Evolutionary conservation across 2,888 invertebrate species (phyloP).

Genomic region (Drosophila anomalata): DNA sequence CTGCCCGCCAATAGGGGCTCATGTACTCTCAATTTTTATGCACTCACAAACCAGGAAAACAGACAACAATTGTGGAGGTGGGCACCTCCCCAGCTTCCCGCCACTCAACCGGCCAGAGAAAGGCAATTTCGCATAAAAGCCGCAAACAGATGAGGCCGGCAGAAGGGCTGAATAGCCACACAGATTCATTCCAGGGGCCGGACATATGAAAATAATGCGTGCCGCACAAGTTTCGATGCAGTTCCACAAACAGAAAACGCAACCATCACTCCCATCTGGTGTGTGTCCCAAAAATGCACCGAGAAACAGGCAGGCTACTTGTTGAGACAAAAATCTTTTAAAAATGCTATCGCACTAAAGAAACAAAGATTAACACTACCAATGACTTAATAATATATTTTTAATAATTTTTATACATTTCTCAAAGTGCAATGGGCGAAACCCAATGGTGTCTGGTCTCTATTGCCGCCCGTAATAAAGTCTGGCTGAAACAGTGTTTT

Average conservation of each 20-base stretch:
- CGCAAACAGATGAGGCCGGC: slow-evolving; percentile 68
- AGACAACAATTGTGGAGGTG: not conserved
- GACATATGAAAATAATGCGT: slow-evolving; percentile 74
- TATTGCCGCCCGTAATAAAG: slow-evolving; percentile 22
- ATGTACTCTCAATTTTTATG: slow-evolving; percentile 2
- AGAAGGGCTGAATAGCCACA: slow-evolving; percentile 49
- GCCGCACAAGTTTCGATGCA: slow-evolving; percentile 51
- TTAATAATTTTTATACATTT: not conserved
- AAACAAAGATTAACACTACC: not conserved
- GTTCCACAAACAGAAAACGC: slow-evolving; percentile 26
- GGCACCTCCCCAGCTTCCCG: not conserved
- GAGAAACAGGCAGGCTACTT: not conserved
- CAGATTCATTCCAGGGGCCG: slow-evolving; percentile 69
- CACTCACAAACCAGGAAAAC: slow-evolving; percentile 11
- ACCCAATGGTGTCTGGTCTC: not conserved
- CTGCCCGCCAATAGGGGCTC: slow-evolving; percentile 3
- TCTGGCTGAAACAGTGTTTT: slow-evolving; percentile 7
- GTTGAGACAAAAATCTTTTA: too few species aligned
- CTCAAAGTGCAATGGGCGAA: not conserved
- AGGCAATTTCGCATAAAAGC: slow-evolving; percentile 74
- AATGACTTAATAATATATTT: too few species aligned
- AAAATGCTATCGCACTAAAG: too few species aligned
- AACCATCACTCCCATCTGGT: not conserved
- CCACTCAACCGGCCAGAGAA: slow-evolving; percentile 44
- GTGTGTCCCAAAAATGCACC: slow-evolving; percentile 8